Evolutionary conservation across 2,797 vertebrate genomes (phyloP).

Genomic region (Enteromius argenteus): DNA sequence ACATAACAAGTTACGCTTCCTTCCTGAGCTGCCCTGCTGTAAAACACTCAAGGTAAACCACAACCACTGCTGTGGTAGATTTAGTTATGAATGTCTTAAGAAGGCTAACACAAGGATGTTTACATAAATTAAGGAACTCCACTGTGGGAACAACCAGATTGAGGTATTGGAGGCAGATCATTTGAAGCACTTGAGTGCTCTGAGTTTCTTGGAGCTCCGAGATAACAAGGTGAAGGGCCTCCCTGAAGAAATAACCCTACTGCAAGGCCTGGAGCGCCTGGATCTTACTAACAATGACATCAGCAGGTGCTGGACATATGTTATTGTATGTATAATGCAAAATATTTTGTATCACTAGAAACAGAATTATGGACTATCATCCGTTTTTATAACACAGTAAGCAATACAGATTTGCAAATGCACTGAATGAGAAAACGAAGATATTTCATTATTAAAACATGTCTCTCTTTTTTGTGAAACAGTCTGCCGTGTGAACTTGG

Average conservation of each 20-base stretch:
- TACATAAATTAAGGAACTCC: conserved; percentile 77
- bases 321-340: background rate
- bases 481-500: conserved; percentile 89
- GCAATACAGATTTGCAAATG: too few relatives aligned
- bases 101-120: background rate
- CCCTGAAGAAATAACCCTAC: conserved; percentile 83
- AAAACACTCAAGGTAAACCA: conserved; percentile 81
- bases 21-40: conserved; percentile 83
- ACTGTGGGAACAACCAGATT: conserved; percentile 89
- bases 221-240: conserved; percentile 87
- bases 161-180: conserved; percentile 78
- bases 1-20: conserved; percentile 80
- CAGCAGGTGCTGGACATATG: conserved; percentile 76
- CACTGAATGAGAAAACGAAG: too few relatives aligned
- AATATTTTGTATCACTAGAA: background rate
- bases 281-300: conserved; percentile 89
- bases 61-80: background rate
- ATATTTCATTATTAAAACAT: too few relatives aligned
- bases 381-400: background rate
- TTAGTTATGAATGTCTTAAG: background rate
- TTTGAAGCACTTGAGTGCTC: conserved; percentile 80
- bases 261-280: conserved; percentile 84
- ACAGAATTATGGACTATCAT: background rate
- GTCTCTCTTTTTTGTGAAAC: conserved; percentile 46
- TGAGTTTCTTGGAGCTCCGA: conserved; percentile 84